Base-by-base conservation (phyloP, 2,888 invertebrate species). In the Melipona beecheii region DNA sequence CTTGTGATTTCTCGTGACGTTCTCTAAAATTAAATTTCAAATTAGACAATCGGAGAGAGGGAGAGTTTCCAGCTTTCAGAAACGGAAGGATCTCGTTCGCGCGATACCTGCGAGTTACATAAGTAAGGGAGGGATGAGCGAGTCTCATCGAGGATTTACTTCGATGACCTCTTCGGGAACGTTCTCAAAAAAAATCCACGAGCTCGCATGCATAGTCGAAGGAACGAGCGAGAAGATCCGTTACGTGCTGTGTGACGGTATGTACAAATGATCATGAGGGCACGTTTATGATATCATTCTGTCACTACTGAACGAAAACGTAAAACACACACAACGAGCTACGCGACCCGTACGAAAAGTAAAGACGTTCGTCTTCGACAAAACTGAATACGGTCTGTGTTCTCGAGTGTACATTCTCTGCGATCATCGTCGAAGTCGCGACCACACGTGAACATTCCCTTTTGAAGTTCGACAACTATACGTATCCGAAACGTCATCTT, bases 141-240 rank as follows among this genome's bases (percentile, higher is more conserved):
- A 62, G 31, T 43, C 31, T 64, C 64, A 36, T 11, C 64, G 64
- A 64, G 31, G 62, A 64, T 31, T 21, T 5, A 64, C 21, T 43
- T 78, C 64, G 43, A 54, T 49, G 68, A 31, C 21, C 50, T 71
- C 36, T 15, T 17, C 3, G 52, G 64, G 27, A 56, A 43, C 49
- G 71, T 66, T 73, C 56, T 73, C 60, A 65, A 69, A 66, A 85
- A 85, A 74, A 75, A 70, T 83, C 71, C 78, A 79, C 81, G 85
- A 85, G 79, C 72, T 77, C 81, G 90, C 88, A 88, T 88, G 88
- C 88, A 88, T 77, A 78, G 54, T 79, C 79, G 72, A 68, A 83
- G 72, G 75, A 73, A 83, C 75, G 80, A 83, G 78, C 74, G 74
- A 78, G 81, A 89, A 82, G 75, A 81, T 74, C 82, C 75, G 68